phyloP scores from a whole-genome alignment of 2,797 vertebrate genomes.

The Onychomys torridus region DNA sequence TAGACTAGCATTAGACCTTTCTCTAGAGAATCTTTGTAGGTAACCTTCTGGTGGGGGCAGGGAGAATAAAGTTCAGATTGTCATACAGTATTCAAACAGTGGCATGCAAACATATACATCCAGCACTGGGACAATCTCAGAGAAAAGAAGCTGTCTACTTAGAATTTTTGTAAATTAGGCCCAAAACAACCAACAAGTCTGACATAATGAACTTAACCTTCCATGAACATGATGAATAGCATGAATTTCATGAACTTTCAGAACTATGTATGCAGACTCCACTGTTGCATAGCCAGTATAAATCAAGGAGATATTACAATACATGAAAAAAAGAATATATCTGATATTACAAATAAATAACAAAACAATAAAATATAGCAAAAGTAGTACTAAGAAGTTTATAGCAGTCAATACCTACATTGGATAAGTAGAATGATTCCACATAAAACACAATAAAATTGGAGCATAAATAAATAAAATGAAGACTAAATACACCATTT shows the following conservation, averaged over 20 bases:
- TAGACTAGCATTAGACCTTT: neutral
- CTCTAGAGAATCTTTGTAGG: neutral
- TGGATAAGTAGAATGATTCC: neutral
- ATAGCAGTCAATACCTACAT: neutral
- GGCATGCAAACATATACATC: neutral
- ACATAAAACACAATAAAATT: neutral
- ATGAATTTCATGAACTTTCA: neutral
- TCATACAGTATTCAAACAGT: too few species aligned
- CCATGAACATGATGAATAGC: neutral
- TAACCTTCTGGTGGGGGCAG: neutral
- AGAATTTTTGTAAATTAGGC: neutral
- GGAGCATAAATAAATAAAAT: neutral
- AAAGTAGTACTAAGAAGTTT: neutral
- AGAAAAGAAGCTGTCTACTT: neutral
- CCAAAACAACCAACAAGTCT: neutral
- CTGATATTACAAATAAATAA: neutral
- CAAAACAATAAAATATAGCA: neutral
- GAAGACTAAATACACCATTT: neutral
- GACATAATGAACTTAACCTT: neutral
- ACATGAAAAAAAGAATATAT: neutral
- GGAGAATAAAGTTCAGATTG: neutral
- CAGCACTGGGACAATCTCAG: neutral
- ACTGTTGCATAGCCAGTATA: neutral
- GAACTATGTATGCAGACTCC: neutral
- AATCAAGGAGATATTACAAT: neutral